Evolutionary conservation across 2,113 vertebrate genomes (phyloP).

Genomic region (Pseudorectes ferrugineus): DNA sequence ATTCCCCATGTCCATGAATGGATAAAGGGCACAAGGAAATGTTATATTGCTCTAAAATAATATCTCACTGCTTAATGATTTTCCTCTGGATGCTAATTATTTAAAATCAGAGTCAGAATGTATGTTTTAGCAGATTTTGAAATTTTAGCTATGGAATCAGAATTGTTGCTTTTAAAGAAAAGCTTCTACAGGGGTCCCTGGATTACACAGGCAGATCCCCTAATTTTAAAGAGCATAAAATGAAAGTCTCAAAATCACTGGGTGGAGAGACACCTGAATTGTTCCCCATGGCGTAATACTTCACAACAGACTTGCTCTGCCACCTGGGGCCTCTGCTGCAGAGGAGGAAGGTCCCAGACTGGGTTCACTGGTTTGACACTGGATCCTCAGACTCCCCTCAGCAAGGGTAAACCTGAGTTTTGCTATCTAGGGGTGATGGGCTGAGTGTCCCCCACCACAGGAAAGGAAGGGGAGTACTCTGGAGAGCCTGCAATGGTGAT

Average conservation of each 20-base stretch:
- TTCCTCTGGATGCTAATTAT: neutral
- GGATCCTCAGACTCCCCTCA: neutral
- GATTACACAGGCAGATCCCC: neutral
- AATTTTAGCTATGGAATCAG: neutral
- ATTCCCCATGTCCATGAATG: neutral
- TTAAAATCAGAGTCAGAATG: neutral
- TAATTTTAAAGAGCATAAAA: neutral
- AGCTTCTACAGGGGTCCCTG: fast-evolving
- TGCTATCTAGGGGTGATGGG: neutral
- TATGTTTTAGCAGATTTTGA: neutral
- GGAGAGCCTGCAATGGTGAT: neutral
- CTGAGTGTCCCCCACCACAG: neutral
- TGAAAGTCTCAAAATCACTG: neutral
- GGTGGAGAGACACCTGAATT: neutral
- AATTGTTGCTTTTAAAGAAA: neutral
- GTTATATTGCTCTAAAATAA: neutral
- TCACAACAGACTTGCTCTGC: neutral
- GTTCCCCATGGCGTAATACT: neutral
- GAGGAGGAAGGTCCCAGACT: neutral
- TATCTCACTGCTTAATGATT: neutral
- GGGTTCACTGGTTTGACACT: neutral
- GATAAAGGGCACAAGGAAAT: neutral
- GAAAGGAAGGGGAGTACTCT: neutral
- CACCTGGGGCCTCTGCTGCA: neutral
- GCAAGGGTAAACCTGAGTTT: neutral